Conservation (phyloP, 92 coral and sea anemone species). For the Montipora capitata region DNA sequence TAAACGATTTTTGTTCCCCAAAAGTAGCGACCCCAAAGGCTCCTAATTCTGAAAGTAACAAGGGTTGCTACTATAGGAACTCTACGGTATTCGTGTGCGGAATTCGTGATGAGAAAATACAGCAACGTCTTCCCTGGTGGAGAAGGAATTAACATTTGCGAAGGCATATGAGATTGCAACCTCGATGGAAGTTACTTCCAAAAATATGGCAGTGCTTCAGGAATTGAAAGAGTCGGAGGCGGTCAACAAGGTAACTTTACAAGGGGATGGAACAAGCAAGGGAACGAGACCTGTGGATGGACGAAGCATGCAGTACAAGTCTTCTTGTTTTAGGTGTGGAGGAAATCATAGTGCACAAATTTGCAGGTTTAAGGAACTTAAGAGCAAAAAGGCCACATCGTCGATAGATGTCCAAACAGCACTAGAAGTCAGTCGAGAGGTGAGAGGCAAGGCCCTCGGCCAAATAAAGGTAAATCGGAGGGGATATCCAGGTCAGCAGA, state of each 20-base stretch:
- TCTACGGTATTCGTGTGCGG: conserved; percentile 32
- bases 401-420: neutral
- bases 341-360: conserved; percentile 44
- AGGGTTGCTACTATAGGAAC: too few relatives aligned
- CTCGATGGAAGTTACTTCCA: conserved; percentile 42
- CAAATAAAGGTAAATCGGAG: neutral
- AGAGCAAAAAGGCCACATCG: conserved; percentile 41
- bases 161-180: conserved; percentile 42
- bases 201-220: conserved; percentile 21
- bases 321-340: conserved; percentile 55
- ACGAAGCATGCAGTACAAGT: neutral
- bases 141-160: conserved; percentile 24
- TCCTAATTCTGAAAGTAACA: too few relatives aligned
- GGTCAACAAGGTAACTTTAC: conserved; percentile 12
- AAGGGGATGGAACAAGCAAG: neutral
- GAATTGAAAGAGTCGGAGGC: neutral
- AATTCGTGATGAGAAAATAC: conserved; percentile 36
- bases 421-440: neutral
- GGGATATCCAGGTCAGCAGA: neutral
- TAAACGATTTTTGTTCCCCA: too few relatives aligned
- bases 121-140: conserved; percentile 36
- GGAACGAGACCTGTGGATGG: neutral
- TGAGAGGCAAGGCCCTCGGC: neutral
- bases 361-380: conserved; percentile 36
- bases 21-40: too few relatives aligned